Conservation (phyloP, 2,888 invertebrate species). For the Erpobdella octoculata region DNA sequence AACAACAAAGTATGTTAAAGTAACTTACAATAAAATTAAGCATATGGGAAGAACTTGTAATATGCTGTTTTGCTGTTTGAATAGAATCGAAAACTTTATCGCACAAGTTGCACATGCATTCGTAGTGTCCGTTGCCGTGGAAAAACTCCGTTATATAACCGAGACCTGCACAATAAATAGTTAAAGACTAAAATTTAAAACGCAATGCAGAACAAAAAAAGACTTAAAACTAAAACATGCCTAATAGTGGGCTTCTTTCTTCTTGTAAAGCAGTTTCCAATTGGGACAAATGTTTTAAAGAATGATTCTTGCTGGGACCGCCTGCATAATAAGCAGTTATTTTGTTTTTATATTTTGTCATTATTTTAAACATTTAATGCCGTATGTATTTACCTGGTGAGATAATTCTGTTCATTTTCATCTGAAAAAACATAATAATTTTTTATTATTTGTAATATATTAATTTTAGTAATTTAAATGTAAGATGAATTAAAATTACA, state of each 20-base stretch:
- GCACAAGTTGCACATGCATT: slow-evolving; percentile 9
- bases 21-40: background rate
- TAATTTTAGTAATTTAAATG: no score
- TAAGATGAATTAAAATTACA: no score
- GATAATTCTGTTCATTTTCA: no score
- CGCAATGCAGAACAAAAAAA: no score
- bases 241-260: background rate
- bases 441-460: slow-evolving; percentile 6
- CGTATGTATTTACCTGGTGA: no score
- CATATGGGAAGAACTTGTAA: background rate
- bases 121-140: background rate
- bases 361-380: no score
- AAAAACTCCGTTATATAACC: background rate
- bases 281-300: background rate
- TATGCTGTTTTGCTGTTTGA: background rate
- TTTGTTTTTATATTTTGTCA: no score
- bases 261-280: background rate
- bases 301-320: no score
- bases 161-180: background rate
- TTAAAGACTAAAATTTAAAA: no score
- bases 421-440: background rate
- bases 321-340: no score
- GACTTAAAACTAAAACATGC: no score
- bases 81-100: background rate
- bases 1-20: no score